These are phyloP conservation scores for Mimumesa dahlbomi DNA, from an alignment of 2,888 invertebrate species.

Conservation along the genomic window DNA sequence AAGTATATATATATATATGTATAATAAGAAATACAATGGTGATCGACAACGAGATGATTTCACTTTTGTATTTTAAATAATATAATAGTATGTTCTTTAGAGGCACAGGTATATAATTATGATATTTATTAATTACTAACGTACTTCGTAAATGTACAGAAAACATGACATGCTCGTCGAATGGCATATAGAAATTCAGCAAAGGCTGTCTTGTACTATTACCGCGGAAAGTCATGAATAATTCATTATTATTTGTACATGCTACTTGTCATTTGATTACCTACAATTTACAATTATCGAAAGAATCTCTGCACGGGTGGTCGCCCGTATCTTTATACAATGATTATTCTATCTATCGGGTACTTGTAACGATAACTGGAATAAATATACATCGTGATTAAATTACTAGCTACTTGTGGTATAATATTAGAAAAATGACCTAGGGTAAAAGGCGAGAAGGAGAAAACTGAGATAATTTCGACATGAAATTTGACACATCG, in stretches of 20 bases:
- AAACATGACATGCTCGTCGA: conserved; percentile 57
- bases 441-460: too few species aligned
- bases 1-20: too few species aligned
- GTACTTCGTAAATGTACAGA: conserved; percentile 63
- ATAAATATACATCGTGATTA: conserved; percentile 19
- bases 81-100: conserved; percentile 16
- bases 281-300: conserved; percentile 55
- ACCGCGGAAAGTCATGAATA: conserved; percentile 40
- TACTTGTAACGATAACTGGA: conserved; percentile 11
- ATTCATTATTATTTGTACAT: conserved; percentile 34
- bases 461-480: too few species aligned
- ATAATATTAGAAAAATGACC: too few species aligned
- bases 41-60: too few species aligned
- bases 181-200: conserved; percentile 62
- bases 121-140: conserved; percentile 59
- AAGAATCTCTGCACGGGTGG: conserved; percentile 13
- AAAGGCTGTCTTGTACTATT: conserved; percentile 61
- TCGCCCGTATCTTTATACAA: conserved; percentile 54
- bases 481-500: too few species aligned
- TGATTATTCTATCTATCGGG: background rate
- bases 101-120: conserved; percentile 55
- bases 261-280: conserved; percentile 28
- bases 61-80: background rate
- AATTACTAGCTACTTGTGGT: too few species aligned
- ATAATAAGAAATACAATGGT: too few species aligned